Evolutionary conservation across 2,113 vertebrate species (phyloP), one percentile per base, ranked within the genome.

Genomic region (Oryzias woworae): DNA sequence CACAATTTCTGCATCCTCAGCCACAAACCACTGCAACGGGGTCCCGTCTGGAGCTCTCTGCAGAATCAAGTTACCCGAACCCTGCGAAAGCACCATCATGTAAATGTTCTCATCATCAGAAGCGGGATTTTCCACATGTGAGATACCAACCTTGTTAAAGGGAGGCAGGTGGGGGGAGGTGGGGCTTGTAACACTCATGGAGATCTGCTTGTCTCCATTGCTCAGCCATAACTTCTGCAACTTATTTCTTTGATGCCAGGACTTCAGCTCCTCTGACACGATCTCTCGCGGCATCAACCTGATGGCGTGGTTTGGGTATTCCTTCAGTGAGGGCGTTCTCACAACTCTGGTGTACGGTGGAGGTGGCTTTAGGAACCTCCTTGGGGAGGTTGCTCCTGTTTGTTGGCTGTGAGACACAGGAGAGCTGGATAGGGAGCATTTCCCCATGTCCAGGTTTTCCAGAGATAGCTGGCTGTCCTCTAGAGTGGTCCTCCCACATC

Each of bases 1-100:
- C 71, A 95, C 90, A 48, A 95, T 93, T 72, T 95, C 94, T 5
- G 91, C 88, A 0, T 95, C 93, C 57, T 95, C 91, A 1, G 93
- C 92, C 1, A 94, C 88, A 16, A 93, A 95, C 88, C 95, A 93
- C 84, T 95, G 95, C 70, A 95, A 53, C 0, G 95, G 94, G 5
- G 89, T 92, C 59, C 94, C 94, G 4, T 96, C 94, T 0, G 91
- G 78, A 2, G 93, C 91, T 53, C 94, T 80, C 80, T 93, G 93
- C 26, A 95, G 91, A 54, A 95, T 80, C 44, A 92, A 82, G 18
- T 93, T 88, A 3, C 90, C 83, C 0, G 89, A 85, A 62, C 85
- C 86, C 93, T 95, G 89, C 3, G 43, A 36, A 60, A 62, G 64
- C 46, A 23, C 26, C 28, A 42, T 1, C 7, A 49, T n/a, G 46